Evolutionary conservation across 2,888 invertebrate genomes (phyloP), one percentile per base, ranked within the genome.

Genomic region (Uropetala carovei): DNA sequence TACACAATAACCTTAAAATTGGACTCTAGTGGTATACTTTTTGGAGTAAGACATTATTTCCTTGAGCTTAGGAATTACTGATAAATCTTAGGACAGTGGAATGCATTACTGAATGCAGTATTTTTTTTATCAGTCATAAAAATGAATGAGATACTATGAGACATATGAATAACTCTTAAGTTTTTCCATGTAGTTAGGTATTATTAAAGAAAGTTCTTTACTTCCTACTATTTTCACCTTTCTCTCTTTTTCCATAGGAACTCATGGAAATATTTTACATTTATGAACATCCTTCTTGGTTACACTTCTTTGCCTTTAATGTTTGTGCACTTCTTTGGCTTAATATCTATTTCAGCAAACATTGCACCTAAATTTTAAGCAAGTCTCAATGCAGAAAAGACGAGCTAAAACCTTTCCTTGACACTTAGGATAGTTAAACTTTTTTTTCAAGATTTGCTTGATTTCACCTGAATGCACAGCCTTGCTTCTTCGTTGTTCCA

Each of bases 401-500:
- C 11, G 2, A 89, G 59, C 89, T 11, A 11, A n/a, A 18, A 11
- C 13, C 30, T 89, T 11, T 43, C n/a, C 43, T 43, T 68, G 8
- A 83, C n/a, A 56, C 18, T 83, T 83, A 83, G 30, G 83, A n/a
- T 83, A 18, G 83, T 43, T 83, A 57, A 18, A 83, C n/a, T 83
- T 83, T 14, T n/a, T 83, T 4, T 56, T 56, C n/a, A n/a, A 83
- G 16, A 30, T 83, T 83, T 57, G 83, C 83, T 83, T 83, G 83
- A 83, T n/a, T 59, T 89, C 64, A 89, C 30, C 13, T 89, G 43
- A 64, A 43, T 43, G 64, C 89, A 89, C 89, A 89, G 89, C 64
- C 89, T 89, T 89, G 89, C 89, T 89, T 89, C 89, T 89, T 68
- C 89, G 60, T 43, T 89, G 89, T 27, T 89, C 89, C 89, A 89